Evolutionary conservation across 2,888 invertebrate genomes (phyloP).

Genomic region (Ligdia adustata): DNA sequence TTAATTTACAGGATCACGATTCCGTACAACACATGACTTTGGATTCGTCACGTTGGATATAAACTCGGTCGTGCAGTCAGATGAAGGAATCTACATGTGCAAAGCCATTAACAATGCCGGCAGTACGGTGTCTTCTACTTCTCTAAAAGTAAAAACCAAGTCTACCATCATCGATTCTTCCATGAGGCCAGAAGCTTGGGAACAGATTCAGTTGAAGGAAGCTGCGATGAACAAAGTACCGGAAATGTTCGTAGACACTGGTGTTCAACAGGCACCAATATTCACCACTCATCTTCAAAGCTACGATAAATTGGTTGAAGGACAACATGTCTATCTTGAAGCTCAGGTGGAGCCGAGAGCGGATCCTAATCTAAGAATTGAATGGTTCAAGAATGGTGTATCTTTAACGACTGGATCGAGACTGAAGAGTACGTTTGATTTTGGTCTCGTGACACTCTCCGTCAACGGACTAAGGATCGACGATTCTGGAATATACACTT

Average conservation of each 20-base stretch:
- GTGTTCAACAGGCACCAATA: constrained; percentile 96
- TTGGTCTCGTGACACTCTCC: constrained; percentile 96
- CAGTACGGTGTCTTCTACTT: constrained; percentile 96
- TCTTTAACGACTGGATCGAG: constrained; percentile 94
- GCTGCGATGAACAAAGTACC: constrained; percentile 96
- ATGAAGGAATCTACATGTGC: constrained; percentile 97
- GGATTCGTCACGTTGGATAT: constrained; percentile 97
- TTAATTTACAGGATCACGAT: constrained; percentile 87
- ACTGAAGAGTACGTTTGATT: constrained; percentile 97
- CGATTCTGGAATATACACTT: constrained; percentile 98
- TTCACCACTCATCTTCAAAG: constrained; percentile 96
- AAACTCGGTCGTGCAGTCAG: constrained; percentile 93
- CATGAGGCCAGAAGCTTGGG: constrained; percentile 95
- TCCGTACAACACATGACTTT: constrained; percentile 96
- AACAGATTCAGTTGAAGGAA: constrained; percentile 95
- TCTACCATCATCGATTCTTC: constrained; percentile 92
- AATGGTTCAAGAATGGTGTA: constrained; percentile 97
- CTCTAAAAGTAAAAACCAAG: constrained; percentile 93
- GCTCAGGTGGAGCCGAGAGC: constrained; percentile 96
- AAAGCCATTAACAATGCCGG: constrained; percentile 97
- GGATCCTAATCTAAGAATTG: constrained; percentile 93
- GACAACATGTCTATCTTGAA: constrained; percentile 93
- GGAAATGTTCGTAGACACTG: constrained; percentile 93
- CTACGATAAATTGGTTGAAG: constrained; percentile 92
- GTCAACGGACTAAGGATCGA: constrained; percentile 94